These are phyloP conservation scores for Cuniculus paca DNA, from an alignment of 2,797 vertebrate genomes.

Conservation along the genomic window DNA sequence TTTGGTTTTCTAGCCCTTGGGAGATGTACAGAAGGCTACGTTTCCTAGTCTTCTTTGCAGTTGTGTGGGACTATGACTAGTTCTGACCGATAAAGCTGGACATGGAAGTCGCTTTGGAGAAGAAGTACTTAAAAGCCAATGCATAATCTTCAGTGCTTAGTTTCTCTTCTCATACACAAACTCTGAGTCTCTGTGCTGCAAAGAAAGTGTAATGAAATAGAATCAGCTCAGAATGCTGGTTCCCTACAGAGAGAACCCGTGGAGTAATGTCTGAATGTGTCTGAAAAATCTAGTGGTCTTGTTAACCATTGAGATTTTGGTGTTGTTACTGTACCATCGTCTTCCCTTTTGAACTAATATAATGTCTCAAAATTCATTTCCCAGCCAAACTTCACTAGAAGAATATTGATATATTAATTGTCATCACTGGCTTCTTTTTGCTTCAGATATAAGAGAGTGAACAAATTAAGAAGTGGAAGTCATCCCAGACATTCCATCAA, in stretches of 20 bases:
- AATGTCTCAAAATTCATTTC: conserved; percentile 38
- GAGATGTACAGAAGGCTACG: not conserved
- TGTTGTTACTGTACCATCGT: not conserved
- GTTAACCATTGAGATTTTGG: not conserved
- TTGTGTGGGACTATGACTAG: not conserved
- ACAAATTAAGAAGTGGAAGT: not conserved
- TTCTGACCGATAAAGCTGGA: not conserved
- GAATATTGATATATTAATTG: not conserved
- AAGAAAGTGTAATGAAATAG: not conserved
- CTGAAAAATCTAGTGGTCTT: too few relatives aligned
- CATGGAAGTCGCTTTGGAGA: not conserved
- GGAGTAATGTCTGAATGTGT: not conserved
- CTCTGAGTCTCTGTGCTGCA: not conserved
- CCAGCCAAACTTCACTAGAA: not conserved
- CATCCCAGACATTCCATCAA: not conserved
- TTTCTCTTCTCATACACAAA: not conserved
- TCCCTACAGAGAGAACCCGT: not conserved
- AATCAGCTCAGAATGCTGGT: not conserved
- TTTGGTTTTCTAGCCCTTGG: conserved; percentile 13
- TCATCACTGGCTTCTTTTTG: not conserved
- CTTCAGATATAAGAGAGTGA: not conserved
- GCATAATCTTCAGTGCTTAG: not conserved
- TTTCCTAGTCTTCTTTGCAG: not conserved
- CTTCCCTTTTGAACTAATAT: not conserved
- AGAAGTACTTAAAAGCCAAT: not conserved